A percentile compares a stretch with the other conserved stretches of the same genome.
Conservation (phyloP, 2,888 invertebrate species). For the Athrips mouffetella region DNA sequence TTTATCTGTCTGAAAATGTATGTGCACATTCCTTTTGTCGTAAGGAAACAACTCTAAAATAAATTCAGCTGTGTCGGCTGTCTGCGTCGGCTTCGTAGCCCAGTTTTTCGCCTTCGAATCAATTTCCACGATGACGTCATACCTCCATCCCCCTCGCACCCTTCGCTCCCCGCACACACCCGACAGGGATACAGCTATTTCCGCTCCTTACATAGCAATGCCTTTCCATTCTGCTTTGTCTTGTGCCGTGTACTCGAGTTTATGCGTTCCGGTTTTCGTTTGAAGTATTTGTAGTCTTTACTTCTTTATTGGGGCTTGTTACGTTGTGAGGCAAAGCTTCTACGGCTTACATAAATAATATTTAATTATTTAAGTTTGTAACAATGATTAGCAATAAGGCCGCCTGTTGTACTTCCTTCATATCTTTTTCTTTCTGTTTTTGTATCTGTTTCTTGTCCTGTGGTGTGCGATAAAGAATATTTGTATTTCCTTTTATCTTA, state of each 20-base stretch:
- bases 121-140: slow-evolving; percentile 72
- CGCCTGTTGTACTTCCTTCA: too few species aligned
- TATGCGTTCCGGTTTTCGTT: slow-evolving; percentile 36
- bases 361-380: too few species aligned
- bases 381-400: too few species aligned
- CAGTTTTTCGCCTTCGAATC: slow-evolving; percentile 70
- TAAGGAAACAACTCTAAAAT: slow-evolving; percentile 62
- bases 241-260: slow-evolving; percentile 35
- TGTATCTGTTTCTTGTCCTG: too few species aligned
- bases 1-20: too few species aligned
- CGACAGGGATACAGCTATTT: slow-evolving; percentile 58
- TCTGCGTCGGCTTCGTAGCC: slow-evolving; percentile 62
- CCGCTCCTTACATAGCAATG: slow-evolving; percentile 51
- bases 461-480: too few species aligned
- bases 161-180: slow-evolving; percentile 36
- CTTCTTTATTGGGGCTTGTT: too few species aligned
- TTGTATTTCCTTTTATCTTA: too few species aligned
- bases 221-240: slow-evolving; percentile 44
- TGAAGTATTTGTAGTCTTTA: slow-evolving; percentile 2
- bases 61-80: slow-evolving; percentile 61
- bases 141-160: slow-evolving; percentile 35
- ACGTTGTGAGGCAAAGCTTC: too few species aligned
- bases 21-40: too few species aligned
- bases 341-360: too few species aligned
- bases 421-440: too few species aligned